A percentile compares a stretch with the other conserved stretches of the same genome.
These are phyloP conservation scores for Danio kyathit DNA, from an alignment of 2,797 vertebrate genomes.

Conservation along the genomic window DNA sequence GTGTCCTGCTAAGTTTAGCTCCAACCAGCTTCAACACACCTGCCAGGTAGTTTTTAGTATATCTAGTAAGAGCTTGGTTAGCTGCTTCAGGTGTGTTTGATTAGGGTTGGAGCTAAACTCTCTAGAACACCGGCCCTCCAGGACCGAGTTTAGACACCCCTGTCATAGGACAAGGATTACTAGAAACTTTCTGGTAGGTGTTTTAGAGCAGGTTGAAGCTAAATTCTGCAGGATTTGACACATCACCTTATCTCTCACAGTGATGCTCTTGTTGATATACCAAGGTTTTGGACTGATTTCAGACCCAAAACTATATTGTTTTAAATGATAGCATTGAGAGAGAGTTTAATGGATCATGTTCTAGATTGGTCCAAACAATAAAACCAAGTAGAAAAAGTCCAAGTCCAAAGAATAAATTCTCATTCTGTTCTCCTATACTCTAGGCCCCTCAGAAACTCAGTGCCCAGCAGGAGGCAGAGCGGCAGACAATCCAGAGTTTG, in stretches of 20 bases:
- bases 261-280: background rate
- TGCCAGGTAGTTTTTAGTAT: no score
- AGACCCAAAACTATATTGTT: background rate
- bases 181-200: background rate
- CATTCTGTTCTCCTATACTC: background rate
- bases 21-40: background rate
- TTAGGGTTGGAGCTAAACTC: background rate
- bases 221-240: background rate
- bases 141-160: background rate
- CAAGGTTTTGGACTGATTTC: no score
- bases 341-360: background rate
- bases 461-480: conserved; percentile 89
- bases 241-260: background rate
- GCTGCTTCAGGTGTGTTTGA: background rate
- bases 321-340: background rate
- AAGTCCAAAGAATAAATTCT: background rate
- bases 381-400: background rate
- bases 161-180: background rate
- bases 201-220: background rate
- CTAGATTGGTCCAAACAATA: background rate
- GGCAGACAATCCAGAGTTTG: conserved; percentile 86
- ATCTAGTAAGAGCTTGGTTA: no score
- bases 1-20: background rate
- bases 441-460: conserved; percentile 88
- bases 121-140: background rate